phyloP scores from a whole-genome alignment of 2,113 vertebrate genomes.

The Opisthocomus hoazin region DNA sequence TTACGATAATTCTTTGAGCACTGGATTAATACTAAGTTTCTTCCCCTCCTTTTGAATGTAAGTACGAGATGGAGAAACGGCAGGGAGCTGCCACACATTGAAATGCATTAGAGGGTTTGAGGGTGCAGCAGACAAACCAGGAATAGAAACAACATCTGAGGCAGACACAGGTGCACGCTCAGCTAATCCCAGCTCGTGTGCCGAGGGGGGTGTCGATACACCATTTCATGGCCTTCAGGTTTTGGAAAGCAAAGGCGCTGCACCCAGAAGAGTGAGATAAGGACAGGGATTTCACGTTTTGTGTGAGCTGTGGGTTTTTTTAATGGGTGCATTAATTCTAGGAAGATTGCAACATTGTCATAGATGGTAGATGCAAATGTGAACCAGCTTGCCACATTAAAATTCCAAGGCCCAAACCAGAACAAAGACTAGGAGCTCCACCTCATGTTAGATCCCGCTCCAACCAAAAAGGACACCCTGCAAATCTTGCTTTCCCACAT shows the following conservation, averaged over 20 bases:
- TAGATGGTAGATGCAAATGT: neutral
- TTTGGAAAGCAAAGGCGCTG: neutral
- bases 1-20: neutral
- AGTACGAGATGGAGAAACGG: neutral
- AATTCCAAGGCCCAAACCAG: neutral
- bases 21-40: neutral
- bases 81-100: neutral
- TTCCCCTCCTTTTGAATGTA: neutral
- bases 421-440: neutral
- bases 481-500: conserved; percentile 14
- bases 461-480: neutral
- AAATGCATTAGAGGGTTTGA: neutral
- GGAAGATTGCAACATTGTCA: neutral
- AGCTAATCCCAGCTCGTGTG: neutral
- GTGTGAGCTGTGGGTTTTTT: neutral
- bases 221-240: neutral
- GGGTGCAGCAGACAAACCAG: neutral
- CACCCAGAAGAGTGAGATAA: neutral
- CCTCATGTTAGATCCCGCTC: neutral
- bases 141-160: neutral
- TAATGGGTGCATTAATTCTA: neutral
- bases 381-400: neutral
- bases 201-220: neutral
- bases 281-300: neutral
- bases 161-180: neutral